Evolutionary conservation across 1,140 invertebrate genomes (phyloP).

Genomic region (Ceratina australensis): DNA sequence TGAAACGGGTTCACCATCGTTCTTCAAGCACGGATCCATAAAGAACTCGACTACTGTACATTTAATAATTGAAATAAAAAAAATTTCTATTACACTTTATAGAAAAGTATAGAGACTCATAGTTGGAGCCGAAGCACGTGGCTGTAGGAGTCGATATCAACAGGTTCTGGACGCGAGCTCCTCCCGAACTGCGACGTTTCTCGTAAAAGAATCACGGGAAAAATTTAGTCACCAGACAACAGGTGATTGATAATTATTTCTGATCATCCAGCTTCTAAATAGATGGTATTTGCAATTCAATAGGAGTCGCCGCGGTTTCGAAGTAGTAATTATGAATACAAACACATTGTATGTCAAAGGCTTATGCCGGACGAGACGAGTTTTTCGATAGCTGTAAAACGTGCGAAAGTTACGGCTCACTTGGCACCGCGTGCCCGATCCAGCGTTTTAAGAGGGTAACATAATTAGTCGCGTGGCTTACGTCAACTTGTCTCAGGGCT

Average conservation of each 20-base stretch:
- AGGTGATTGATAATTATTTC: neutral
- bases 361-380: too few species aligned
- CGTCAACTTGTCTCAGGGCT: conserved; percentile 48
- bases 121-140: neutral
- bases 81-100: neutral
- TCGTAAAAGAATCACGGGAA: too few species aligned
- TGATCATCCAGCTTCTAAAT: neutral
- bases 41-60: neutral
- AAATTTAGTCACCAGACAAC: neutral
- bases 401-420: conserved; percentile 10
- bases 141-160: conserved; percentile 16
- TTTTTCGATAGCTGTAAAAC: neutral
- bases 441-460: conserved; percentile 42
- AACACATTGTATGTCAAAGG: too few species aligned
- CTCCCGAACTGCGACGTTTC: neutral
- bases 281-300: neutral
- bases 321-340: too few species aligned
- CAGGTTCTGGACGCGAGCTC: conserved; percentile 9
- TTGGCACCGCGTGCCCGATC: conserved; percentile 32
- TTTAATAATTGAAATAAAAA: too few species aligned
- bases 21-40: conserved; percentile 3
- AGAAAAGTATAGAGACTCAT: neutral
- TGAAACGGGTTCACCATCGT: conserved; percentile 60
- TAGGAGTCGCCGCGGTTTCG: too few species aligned
- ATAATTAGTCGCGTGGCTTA: conserved; percentile 54